Base-by-base conservation (phyloP, 53 echinoderm and acorn worm genomes). In the Hippasteria phrygiana region DNA sequence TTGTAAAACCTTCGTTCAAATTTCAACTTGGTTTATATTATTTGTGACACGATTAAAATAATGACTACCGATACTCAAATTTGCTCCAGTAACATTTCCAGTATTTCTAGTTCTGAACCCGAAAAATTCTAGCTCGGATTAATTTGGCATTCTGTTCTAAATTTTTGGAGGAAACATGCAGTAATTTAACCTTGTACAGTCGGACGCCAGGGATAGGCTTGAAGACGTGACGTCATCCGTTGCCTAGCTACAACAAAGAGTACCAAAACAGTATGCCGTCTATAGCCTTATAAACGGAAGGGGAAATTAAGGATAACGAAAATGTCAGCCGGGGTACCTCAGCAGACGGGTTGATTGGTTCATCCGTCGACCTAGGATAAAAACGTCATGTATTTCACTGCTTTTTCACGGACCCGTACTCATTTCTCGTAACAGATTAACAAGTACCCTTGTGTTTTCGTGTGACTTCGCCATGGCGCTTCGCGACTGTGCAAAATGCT, bases 401-500 rank as follows among this genome's bases (percentile, higher is more conserved):
- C 59, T 59, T 17, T 59, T 18, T 24, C 59, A 59, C n/a, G n/a
- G n/a, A n/a, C 18, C 59, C 59, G 4, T 18, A 18, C 17, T 67
- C 0, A 33, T 28, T 65, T 65, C 65, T 65, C n/a, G 65, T 29
- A 9, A 67, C 37, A 67, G 16, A 31, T 36, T 35, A 14, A 67
- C 7, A 67, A 29, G 32, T 27, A 31, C 55, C 18, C 28, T 7
- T 4, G 65, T 29, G 36, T 20, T 35, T 67, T 14, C 34, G 35
- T 16, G 11, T 33, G 4, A 4, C 12, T 42, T 24, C 43, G 42
- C 4, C 73, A 73, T 73, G 73, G 73, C 42, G 41, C 18, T 43
- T 33, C 40, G 73, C 18, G 73, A 73, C 43, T 90, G 92, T 71
- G 62, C 89, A 7, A 95, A 95, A 29, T 93, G 90, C 29, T 26